Percentiles rank a stretch among this genome's conserved stretches.
phyloP scores from a whole-genome alignment of 2,888 invertebrate species.

The Theretra japonica region DNA sequence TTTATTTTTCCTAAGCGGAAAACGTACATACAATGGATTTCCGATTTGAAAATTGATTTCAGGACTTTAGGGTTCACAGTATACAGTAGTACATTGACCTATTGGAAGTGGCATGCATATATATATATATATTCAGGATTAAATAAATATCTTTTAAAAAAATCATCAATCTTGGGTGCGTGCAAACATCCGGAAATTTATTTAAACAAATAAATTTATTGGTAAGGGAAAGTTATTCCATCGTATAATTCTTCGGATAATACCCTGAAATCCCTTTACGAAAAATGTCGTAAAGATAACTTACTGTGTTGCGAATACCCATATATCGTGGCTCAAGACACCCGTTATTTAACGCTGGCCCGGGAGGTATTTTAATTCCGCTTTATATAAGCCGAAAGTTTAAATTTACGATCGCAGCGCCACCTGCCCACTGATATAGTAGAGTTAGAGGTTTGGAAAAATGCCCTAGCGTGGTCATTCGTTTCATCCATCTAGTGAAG shows the following conservation, averaged over 20 bases:
- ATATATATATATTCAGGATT: too few relatives aligned
- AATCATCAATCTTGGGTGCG: too few relatives aligned
- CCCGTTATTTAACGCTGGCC: conserved; percentile 19
- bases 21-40: too few relatives aligned
- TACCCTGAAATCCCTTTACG: background rate
- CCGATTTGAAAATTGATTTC: too few relatives aligned
- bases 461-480: background rate
- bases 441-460: background rate
- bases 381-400: conserved; percentile 42
- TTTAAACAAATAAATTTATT: too few relatives aligned
- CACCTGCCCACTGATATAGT: conserved; percentile 37
- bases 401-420: conserved; percentile 42
- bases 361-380: conserved; percentile 40
- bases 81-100: too few relatives aligned
- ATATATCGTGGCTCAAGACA: conserved; percentile 34
- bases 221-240: too few relatives aligned
- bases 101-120: too few relatives aligned
- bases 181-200: too few relatives aligned
- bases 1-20: too few relatives aligned
- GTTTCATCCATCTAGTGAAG: background rate
- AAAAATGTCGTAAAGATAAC: conserved; percentile 17
- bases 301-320: conserved; percentile 13
- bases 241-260: background rate
- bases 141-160: too few relatives aligned
- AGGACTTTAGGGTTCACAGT: too few relatives aligned